Conservation (phyloP, 2,113 vertebrate species). For the Brevimyrus niger region DNA sequence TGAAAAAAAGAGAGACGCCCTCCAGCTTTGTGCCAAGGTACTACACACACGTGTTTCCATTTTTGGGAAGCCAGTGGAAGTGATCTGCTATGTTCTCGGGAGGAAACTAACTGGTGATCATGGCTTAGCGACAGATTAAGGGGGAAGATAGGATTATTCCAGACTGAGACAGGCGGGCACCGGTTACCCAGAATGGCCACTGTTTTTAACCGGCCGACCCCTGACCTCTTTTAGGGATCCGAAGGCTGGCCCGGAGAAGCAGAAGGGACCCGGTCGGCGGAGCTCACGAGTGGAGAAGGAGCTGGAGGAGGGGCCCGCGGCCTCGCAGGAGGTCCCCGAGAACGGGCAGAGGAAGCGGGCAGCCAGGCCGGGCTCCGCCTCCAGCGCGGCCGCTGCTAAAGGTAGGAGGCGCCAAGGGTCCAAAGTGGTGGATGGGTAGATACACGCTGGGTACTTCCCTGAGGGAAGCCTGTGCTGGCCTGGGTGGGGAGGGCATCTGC, state of each 20-base stretch:
- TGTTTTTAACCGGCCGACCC: background rate
- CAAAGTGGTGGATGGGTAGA: background rate
- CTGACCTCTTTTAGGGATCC: conserved; percentile 52
- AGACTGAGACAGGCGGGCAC: background rate
- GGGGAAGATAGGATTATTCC: background rate
- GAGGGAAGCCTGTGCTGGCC: background rate
- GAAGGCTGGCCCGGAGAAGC: conserved; percentile 68
- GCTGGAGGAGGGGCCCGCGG: conserved; percentile 22
- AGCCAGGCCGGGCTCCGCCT: conserved; percentile 60
- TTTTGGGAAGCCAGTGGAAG: background rate
- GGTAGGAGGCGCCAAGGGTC: conserved; percentile 39
- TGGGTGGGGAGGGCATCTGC: background rate
- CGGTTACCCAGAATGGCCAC: background rate
- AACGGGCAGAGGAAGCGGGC: conserved; percentile 72
- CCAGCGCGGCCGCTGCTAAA: conserved; percentile 55
- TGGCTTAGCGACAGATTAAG: background rate
- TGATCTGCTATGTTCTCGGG: background rate
- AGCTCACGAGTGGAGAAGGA: conserved; percentile 70
- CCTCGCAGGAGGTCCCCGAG: conserved; percentile 61
- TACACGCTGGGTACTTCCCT: background rate
- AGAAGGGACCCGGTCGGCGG: conserved; percentile 68
- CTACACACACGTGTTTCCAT: background rate
- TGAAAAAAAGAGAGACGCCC: conserved; percentile 14
- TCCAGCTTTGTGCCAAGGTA: conserved; percentile 6
- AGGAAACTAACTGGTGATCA: background rate